These are phyloP conservation scores for Nemopilema nomurai DNA, from an alignment of 30 jellyfish, hydroid and myxozoan species.

Conservation along the genomic window DNA sequence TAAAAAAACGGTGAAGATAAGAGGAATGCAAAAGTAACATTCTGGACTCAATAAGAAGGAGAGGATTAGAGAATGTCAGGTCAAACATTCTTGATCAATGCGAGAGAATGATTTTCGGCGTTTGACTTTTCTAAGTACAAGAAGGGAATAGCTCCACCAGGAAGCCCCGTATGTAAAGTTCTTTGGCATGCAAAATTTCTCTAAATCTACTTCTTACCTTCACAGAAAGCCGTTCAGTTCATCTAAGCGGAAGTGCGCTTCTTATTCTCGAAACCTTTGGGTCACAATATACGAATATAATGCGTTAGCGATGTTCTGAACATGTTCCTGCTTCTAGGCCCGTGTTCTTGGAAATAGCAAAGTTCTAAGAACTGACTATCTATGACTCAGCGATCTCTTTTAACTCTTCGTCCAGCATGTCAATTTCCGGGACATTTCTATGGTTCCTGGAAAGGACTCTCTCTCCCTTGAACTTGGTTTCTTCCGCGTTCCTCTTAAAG, in stretches of 20 bases:
- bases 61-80: no score
- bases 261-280: neutral
- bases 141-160: neutral
- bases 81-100: no score
- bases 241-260: neutral
- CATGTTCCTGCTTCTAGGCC: slow-evolving; percentile 6
- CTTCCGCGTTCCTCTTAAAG: slow-evolving; percentile 83
- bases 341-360: slow-evolving; percentile 18
- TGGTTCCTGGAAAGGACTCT: slow-evolving; percentile 77
- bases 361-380: neutral
- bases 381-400: slow-evolving; percentile 44
- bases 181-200: neutral
- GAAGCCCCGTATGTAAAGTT: neutral
- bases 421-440: slow-evolving; percentile 87
- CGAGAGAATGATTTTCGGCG: no score
- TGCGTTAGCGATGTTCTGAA: neutral
- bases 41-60: no score
- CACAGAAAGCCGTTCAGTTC: neutral
- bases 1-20: no score
- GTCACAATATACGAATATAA: neutral
- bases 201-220: neutral
- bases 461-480: slow-evolving; percentile 73
- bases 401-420: slow-evolving; percentile 66
- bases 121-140: neutral
- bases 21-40: no score